Percentiles rank a stretch among this genome's conserved stretches.
Conservation (phyloP, 2,113 vertebrate genomes). For the Panthera tigris region DNA sequence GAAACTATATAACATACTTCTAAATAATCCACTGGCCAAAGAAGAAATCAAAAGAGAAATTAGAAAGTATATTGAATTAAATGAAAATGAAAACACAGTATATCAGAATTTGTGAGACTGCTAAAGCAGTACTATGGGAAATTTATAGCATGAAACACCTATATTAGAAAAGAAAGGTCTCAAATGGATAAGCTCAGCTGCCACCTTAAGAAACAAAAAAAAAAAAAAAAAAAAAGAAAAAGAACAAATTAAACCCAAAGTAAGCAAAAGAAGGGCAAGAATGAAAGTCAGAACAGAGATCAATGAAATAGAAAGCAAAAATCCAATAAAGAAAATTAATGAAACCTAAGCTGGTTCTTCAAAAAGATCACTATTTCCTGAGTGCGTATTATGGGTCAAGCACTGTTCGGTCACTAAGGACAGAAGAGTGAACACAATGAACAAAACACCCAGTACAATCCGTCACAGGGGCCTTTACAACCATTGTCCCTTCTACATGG, state of each 20-base stretch:
- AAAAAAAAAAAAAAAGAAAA: neutral
- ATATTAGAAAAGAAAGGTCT: neutral
- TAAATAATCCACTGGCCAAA: neutral
- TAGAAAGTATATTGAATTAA: neutral
- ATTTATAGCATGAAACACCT: neutral
- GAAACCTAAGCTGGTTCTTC: neutral
- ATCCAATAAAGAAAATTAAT: neutral
- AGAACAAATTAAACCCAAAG: neutral
- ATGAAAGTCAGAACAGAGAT: conserved; percentile 20
- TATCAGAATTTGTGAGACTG: neutral
- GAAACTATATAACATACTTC: neutral
- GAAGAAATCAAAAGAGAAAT: conserved; percentile 37
- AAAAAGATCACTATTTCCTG: neutral
- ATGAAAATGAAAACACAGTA: conserved; percentile 2
- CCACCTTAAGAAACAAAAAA: neutral
- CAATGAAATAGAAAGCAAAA: conserved; percentile 47
- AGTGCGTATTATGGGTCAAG: neutral
- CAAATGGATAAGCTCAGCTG: neutral
- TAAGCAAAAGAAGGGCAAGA: conserved; percentile 12
- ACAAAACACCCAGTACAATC: conserved; percentile 43
- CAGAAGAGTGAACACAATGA: neutral
- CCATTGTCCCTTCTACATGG: neutral
- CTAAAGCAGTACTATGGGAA: neutral
- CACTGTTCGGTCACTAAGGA: neutral
- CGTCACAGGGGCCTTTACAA: neutral